These are phyloP conservation scores for Pachypsylla venusta DNA, from an alignment of 1,140 invertebrate species.

Conservation along the genomic window DNA sequence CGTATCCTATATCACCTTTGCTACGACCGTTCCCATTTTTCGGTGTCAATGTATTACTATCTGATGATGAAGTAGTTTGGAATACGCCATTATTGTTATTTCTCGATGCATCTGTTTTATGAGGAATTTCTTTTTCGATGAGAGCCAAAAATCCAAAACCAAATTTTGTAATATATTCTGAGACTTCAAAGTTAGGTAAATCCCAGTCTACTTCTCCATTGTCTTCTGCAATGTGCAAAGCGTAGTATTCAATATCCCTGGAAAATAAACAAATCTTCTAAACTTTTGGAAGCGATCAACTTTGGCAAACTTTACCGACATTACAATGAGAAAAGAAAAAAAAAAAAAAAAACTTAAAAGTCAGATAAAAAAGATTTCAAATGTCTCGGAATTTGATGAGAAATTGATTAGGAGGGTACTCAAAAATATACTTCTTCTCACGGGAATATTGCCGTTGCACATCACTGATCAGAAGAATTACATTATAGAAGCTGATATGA, in stretches of 20 bases:
- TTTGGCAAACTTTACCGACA: not conserved
- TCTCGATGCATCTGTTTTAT: conserved; percentile 6
- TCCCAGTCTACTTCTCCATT: conserved; percentile 92
- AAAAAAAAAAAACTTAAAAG: too few species aligned
- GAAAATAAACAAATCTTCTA: conserved; percentile 22
- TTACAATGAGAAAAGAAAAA: not conserved
- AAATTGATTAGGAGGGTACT: too few species aligned
- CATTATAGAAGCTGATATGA: too few species aligned
- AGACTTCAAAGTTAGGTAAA: conserved; percentile 76
- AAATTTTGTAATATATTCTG: conserved; percentile 81
- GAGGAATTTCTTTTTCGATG: conserved; percentile 43
- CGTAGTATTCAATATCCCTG: conserved; percentile 46
- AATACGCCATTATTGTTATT: not conserved
- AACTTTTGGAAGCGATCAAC: not conserved
- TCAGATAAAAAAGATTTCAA: too few species aligned
- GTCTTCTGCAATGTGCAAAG: conserved; percentile 85
- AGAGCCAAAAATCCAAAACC: conserved; percentile 80
- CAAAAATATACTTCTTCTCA: too few species aligned
- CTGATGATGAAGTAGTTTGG: too few species aligned
- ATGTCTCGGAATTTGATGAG: too few species aligned
- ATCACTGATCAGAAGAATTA: too few species aligned
- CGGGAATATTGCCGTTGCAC: too few species aligned
- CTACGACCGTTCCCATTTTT: conserved; percentile 4
- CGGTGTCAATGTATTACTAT: not conserved
- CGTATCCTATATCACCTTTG: too few species aligned